A percentile compares a stretch with the other conserved stretches of the same genome.
These are phyloP conservation scores for Tigriopus californicus DNA, from an alignment of 2,888 invertebrate species.

Conservation along the genomic window DNA sequence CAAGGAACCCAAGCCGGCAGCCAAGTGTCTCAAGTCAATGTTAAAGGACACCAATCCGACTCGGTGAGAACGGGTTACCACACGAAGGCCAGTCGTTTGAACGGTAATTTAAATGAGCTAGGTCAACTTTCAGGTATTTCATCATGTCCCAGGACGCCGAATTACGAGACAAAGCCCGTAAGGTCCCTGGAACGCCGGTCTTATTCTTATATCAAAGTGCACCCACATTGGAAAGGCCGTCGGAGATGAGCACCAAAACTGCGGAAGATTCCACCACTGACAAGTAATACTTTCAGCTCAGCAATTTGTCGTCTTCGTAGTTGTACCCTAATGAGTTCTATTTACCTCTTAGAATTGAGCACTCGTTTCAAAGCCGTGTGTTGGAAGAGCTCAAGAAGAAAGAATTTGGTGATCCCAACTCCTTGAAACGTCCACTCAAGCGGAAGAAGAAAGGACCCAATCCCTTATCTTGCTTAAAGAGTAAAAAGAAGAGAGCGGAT, in stretches of 20 bases:
- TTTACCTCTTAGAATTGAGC: too few species aligned
- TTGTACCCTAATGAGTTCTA: background rate
- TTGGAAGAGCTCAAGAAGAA: background rate
- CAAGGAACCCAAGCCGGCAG: background rate
- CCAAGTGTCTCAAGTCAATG: constrained; percentile 1
- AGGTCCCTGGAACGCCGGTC: background rate
- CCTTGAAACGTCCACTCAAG: background rate
- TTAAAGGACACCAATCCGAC: background rate
- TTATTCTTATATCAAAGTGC: background rate
- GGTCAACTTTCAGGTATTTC: background rate
- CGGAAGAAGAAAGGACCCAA: background rate
- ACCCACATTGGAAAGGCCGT: constrained; percentile 5
- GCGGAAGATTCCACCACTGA: background rate
- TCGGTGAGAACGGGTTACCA: too few species aligned
- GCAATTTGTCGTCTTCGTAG: too few species aligned
- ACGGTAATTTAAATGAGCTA: too few species aligned
- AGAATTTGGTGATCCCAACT: background rate
- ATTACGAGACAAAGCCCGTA: background rate
- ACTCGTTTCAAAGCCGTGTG: background rate
- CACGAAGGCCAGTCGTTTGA: too few species aligned
- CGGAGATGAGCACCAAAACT: background rate
- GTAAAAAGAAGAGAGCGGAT: background rate
- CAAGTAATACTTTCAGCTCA: background rate
- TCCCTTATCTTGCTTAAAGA: constrained; percentile 2
- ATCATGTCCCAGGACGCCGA: background rate